Evolutionary conservation across 1,140 invertebrate species (phyloP), one percentile per base, ranked within the genome.

Genomic region (Neodiprion virginianus): DNA sequence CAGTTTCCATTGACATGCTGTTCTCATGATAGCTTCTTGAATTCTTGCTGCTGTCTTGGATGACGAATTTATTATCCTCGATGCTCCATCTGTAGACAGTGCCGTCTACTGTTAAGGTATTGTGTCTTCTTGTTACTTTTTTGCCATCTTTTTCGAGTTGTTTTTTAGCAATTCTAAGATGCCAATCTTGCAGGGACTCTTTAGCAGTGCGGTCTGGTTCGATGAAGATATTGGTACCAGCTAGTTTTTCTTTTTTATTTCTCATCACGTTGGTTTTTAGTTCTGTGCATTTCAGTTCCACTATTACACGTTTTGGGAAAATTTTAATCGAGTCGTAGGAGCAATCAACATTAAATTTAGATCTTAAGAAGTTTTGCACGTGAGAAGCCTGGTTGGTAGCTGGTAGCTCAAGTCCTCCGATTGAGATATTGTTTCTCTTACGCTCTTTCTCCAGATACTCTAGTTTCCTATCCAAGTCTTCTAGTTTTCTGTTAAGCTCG

Each of bases 371-470:
- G 17, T 21, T 21, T 21, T 21, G 17, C 1, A 21, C 17, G 17
- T 21, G 0, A 21, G 0, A 21, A 21, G 17, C 17, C 17, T 21
- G 17, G 17, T 21, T 21, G 17, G 2, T 23, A 28, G 7, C 1
- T 69, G 68, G 21, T 69, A 69, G 21, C 0, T 1, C 0, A 28
- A 69, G 28, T 4, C 68, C 40, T 3, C 10, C 5, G 23, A 69
- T 48, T 47, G 68, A 17, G 23, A 69, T 69, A 48, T 69, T 48
- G 23, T 47, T 69, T 69, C n/a, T 69, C 5, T n/a, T 69, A 9
- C 68, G 68, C 40, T 69, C 68, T 69, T 69, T 69, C 23, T 69
- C 68, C 48, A 69, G 8, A 28, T 69, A 11, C 68, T 69, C 23
- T 48, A 69, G 28, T 69, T 69, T 69, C 28, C 12, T 7, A 14